Evolutionary conservation across 2,888 invertebrate genomes (phyloP).

Genomic region (Cantharis flavilabris): DNA sequence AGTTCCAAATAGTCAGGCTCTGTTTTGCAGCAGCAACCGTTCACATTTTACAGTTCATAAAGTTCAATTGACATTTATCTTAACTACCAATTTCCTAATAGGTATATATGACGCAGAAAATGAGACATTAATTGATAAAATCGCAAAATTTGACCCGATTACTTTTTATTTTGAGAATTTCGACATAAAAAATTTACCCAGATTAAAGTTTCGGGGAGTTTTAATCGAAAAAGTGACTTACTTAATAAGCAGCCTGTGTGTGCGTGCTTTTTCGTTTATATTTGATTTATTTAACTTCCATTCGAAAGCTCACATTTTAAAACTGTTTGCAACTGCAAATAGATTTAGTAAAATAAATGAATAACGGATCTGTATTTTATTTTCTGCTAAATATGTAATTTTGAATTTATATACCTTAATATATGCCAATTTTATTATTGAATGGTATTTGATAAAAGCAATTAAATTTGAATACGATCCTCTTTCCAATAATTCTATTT

Average conservation of each 20-base stretch:
- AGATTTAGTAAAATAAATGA: not conserved
- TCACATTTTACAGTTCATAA: not conserved
- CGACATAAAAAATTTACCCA: not conserved
- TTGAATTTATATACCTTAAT: not conserved
- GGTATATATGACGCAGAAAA: not conserved
- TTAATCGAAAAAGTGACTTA: not conserved
- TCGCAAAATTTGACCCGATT: not conserved
- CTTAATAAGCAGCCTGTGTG: not conserved
- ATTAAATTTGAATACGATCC: not conserved
- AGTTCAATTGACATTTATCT: not conserved
- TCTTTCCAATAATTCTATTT: not conserved
- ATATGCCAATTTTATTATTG: not conserved
- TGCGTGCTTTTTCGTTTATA: not conserved
- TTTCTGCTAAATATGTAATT: not conserved
- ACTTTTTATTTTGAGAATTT: not conserved
- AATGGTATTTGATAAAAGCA: not conserved
- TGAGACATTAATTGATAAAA: not conserved
- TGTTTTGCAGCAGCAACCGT: not conserved
- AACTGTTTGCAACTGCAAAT: not conserved
- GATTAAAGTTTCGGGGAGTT: not conserved
- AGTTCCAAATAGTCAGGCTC: not conserved
- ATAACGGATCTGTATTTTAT: not conserved
- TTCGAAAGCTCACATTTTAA: not conserved
- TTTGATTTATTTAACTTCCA: not conserved
- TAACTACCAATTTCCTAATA: not conserved